A percentile compares a stretch with the other conserved stretches of the same genome.
Conservation (phyloP, 2,113 vertebrate genomes). For the Gnathonemus echidnorhynchus region DNA sequence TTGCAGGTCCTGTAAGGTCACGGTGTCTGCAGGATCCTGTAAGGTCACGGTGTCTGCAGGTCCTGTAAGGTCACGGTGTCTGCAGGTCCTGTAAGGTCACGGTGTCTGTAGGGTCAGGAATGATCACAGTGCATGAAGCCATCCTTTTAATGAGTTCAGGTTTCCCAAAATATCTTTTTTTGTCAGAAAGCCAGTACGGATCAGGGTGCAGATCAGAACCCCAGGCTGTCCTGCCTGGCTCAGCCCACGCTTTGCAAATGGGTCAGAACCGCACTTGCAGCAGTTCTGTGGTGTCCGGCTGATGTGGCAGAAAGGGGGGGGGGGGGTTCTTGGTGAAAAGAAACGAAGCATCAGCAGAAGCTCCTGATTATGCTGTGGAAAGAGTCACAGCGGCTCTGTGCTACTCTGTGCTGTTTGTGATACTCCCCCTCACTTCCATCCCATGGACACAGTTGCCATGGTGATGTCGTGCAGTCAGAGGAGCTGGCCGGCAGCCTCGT, state of each 20-base stretch:
- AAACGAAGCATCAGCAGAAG: background rate
- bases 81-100: background rate
- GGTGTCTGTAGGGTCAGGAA: background rate
- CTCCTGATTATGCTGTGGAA: background rate
- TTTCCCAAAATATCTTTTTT: background rate
- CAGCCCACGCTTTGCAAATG: background rate
- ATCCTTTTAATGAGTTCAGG: background rate
- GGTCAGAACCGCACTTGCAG: background rate
- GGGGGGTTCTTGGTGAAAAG: background rate
- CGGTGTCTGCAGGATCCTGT: too few relatives aligned
- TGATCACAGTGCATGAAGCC: background rate
- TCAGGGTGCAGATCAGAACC: conserved; percentile 7
- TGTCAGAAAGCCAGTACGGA: background rate
- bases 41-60: background rate
- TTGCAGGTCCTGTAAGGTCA: too few relatives aligned
- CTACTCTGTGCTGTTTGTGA: background rate
- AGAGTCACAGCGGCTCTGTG: background rate
- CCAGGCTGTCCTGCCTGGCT: background rate
- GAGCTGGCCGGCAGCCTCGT: background rate
- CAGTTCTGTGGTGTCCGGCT: conserved; percentile 3
- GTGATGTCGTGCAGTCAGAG: conserved; percentile 14
- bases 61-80: background rate
- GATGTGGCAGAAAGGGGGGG: background rate
- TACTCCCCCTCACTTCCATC: conserved; percentile 11
- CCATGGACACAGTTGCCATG: conserved; percentile 26